These are phyloP conservation scores for Drosophila greeni DNA, from an alignment of 2,888 invertebrate species.

Conservation along the genomic window DNA sequence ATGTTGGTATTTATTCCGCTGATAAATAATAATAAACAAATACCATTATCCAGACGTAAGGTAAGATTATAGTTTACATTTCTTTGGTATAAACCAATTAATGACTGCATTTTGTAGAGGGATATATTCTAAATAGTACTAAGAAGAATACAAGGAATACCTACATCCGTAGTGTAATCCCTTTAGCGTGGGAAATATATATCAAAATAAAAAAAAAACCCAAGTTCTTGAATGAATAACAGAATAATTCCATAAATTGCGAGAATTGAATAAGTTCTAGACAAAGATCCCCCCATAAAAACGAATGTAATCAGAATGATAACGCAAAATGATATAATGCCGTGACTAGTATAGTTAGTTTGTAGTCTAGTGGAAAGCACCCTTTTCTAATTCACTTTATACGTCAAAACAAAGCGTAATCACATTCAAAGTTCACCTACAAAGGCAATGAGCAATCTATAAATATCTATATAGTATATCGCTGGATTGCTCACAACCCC, in stretches of 20 bases:
- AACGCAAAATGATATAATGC: constrained; percentile 17
- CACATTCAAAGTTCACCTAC: constrained; percentile 13
- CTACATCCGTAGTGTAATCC: neutral
- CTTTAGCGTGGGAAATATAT: neutral
- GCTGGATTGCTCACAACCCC: constrained; percentile 11
- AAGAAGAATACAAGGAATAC: neutral
- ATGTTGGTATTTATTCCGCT: neutral
- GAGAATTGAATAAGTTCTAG: neutral
- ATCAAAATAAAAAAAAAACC: neutral
- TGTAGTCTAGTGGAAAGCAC: constrained; percentile 16
- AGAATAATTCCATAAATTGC: neutral
- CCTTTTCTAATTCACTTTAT: constrained; percentile 14
- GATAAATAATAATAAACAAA: constrained; percentile 4
- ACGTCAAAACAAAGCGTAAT: neutral
- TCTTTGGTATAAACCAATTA: neutral
- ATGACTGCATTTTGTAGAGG: neutral
- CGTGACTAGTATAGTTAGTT: constrained; percentile 5
- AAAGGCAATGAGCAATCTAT: constrained; percentile 11
- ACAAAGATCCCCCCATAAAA: constrained; percentile 5
- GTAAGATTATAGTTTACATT: neutral
- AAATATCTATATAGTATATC: constrained; percentile 14
- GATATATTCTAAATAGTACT: neutral
- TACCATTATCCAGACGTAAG: neutral
- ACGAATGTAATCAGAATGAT: constrained; percentile 1
- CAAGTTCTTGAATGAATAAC: neutral